Evolutionary conservation across 2,113 vertebrate species (phyloP).

Genomic region (Solenodon paradoxus): DNA sequence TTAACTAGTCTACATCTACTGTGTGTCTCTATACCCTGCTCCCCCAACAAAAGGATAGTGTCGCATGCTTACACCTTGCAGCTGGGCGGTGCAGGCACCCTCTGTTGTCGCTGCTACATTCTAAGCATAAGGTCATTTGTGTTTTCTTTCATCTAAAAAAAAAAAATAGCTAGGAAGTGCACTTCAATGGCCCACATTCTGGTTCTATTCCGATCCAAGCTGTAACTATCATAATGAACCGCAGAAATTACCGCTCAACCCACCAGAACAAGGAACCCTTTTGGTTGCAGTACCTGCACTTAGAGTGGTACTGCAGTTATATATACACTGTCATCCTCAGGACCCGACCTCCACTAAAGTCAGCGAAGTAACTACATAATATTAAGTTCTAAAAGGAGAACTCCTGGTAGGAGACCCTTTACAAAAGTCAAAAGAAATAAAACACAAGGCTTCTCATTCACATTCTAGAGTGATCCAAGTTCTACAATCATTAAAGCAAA

Average conservation of each 20-base stretch:
- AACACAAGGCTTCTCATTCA: conserved; percentile 69
- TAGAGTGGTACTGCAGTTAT: background rate
- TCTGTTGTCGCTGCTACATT: conserved; percentile 57
- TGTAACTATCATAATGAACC: conserved; percentile 54
- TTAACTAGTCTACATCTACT: conserved; percentile 76
- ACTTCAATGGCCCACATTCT: conserved; percentile 70
- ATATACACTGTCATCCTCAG: conserved; percentile 56
- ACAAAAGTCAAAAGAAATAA: conserved; percentile 51
- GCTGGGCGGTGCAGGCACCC: conserved; percentile 62
- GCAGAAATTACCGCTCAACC: conserved; percentile 36
- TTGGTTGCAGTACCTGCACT: conserved; percentile 41
- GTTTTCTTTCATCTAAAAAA: conserved; percentile 59
- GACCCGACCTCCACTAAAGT: conserved; percentile 61
- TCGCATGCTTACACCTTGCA: conserved; percentile 62
- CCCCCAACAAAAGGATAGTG: conserved; percentile 72
- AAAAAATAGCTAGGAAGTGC: conserved; percentile 70
- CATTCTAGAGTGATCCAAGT: conserved; percentile 78
- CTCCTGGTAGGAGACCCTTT: conserved; percentile 69
- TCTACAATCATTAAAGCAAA: conserved; percentile 68
- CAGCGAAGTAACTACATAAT: conserved; percentile 63
- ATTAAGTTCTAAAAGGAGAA: conserved; percentile 36
- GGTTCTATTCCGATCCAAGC: background rate
- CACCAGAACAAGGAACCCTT: conserved; percentile 40
- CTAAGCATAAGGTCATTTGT: conserved; percentile 32
- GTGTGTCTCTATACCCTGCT: conserved; percentile 77